phyloP scores from a whole-genome alignment of 2,797 vertebrate species.

The Cirrhinus mrigala region DNA sequence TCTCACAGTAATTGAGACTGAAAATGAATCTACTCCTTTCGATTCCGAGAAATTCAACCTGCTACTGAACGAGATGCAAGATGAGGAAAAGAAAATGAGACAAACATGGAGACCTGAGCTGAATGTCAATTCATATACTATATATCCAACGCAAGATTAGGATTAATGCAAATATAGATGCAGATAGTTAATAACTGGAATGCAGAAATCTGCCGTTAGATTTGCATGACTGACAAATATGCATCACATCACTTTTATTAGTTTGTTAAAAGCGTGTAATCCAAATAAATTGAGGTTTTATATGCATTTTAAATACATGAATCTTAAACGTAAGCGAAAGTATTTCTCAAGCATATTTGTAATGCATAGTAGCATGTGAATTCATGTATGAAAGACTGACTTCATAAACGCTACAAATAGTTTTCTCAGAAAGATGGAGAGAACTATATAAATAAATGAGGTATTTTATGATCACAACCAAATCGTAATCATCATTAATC shows the following conservation, averaged over 20 bases:
- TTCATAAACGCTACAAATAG: background rate
- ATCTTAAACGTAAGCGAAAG: background rate
- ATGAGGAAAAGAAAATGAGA: background rate
- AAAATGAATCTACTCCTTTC: slow-evolving; percentile 16
- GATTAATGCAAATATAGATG: background rate
- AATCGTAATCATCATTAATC: background rate
- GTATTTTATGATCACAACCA: background rate
- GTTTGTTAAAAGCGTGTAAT: background rate
- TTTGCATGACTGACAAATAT: background rate
- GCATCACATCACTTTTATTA: background rate
- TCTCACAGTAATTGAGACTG: background rate
- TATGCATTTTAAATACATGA: background rate
- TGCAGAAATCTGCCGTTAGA: too few relatives aligned
- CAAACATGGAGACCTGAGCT: background rate
- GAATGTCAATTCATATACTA: background rate
- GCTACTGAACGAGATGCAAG: background rate
- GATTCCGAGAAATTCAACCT: slow-evolving; percentile 8
- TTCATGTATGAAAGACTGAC: background rate
- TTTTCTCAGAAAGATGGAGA: background rate
- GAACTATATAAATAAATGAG: background rate
- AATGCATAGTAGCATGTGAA: too few relatives aligned
- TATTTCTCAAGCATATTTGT: too few relatives aligned
- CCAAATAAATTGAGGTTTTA: background rate
- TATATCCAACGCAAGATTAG: background rate
- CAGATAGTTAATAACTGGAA: too few relatives aligned